Evolutionary conservation across 2,113 vertebrate species (phyloP).

Genomic region (Gopherus evgoodei): DNA sequence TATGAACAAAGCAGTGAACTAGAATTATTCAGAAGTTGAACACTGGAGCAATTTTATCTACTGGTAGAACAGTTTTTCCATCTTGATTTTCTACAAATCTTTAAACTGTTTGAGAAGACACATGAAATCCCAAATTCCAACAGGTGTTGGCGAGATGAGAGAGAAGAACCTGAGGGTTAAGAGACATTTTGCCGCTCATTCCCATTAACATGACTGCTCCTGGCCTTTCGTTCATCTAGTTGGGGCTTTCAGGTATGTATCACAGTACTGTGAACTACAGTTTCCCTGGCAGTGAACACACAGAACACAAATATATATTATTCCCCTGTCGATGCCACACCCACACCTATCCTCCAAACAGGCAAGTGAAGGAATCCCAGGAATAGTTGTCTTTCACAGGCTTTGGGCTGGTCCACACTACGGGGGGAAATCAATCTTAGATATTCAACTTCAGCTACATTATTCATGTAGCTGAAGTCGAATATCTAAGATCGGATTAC

Average conservation of each 20-base stretch:
- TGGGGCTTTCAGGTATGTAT: neutral
- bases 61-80: neutral
- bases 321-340: neutral
- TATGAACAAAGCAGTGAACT: neutral
- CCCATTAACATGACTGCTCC: rapidly evolving
- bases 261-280: neutral
- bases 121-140: neutral
- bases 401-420: no score
- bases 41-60: rapidly evolving
- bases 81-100: neutral
- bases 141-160: neutral
- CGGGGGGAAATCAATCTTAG: no score
- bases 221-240: rapidly evolving
- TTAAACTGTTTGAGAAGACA: neutral
- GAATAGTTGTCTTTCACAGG: neutral
- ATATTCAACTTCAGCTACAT: no score
- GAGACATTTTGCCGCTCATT: neutral
- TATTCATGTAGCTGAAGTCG: no score
- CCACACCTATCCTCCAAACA: neutral
- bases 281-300: neutral
- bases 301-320: neutral
- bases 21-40: neutral
- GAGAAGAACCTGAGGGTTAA: neutral
- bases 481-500: no score
- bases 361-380: neutral